phyloP scores from a whole-genome alignment of 2,888 invertebrate genomes.

The Cosmopolites sordidus region DNA sequence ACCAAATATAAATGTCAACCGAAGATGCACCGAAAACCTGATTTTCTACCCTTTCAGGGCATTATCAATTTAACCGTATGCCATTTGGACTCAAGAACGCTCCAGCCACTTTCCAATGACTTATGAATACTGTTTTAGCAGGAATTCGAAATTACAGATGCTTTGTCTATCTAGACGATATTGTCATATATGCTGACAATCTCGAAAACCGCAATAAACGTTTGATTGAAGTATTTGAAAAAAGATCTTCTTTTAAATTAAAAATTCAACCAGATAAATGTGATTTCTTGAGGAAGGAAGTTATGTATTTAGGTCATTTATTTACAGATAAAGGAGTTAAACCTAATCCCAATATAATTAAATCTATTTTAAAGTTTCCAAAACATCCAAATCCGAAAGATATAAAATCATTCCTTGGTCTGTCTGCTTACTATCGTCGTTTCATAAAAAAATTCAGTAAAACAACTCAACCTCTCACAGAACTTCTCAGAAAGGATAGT shows the following conservation, averaged over 20 bases:
- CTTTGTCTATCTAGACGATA: no score
- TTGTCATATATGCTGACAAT: slow-evolving; percentile 34
- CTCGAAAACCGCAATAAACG: slow-evolving; percentile 32
- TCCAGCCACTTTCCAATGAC: slow-evolving; percentile 28
- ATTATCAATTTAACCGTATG: no score
- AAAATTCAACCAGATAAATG: no score
- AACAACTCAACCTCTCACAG: no score
- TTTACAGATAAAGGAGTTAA: slow-evolving; percentile 27
- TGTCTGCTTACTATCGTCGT: slow-evolving; percentile 28
- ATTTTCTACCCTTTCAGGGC: not conserved
- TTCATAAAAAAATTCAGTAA: slow-evolving; percentile 26
- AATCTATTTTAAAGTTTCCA: slow-evolving; percentile 23
- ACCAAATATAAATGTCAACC: slow-evolving; percentile 10
- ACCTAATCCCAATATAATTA: slow-evolving; percentile 26
- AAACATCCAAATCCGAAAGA: slow-evolving; percentile 23
- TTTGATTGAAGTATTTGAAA: slow-evolving; percentile 30
- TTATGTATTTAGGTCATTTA: no score
- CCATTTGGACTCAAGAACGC: no score
- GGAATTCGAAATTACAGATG: no score
- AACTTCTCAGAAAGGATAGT: no score
- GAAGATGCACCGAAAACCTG: no score
- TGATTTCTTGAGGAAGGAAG: no score
- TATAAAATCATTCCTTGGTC: slow-evolving; percentile 29
- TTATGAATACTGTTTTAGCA: no score
- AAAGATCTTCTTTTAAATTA: no score